These are phyloP conservation scores for Bursaphelenchus mucronatus DNA, from an alignment of 1,140 invertebrate species.

Conservation along the genomic window DNA sequence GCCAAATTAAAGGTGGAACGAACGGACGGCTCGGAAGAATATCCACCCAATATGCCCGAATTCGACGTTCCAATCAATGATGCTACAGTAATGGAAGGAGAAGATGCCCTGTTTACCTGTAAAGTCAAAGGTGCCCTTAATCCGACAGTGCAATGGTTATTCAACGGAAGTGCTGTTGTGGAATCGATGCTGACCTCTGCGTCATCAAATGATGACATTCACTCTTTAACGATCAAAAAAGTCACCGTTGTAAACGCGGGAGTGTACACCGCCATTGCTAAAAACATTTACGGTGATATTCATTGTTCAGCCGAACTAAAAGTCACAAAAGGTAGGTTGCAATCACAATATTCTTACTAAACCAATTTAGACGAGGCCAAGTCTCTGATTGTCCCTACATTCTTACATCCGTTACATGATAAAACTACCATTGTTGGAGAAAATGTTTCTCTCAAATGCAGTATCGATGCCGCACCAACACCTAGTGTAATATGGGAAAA, in stretches of 20 bases:
- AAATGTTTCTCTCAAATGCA: constrained; percentile 12
- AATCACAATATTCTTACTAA: background rate
- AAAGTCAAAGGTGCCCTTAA: constrained; percentile 38
- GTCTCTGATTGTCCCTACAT: background rate
- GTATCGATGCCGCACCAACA: constrained; percentile 8
- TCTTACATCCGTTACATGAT: constrained; percentile 1
- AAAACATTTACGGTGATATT: background rate
- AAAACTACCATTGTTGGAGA: constrained; percentile 12
- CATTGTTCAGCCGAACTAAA: background rate
- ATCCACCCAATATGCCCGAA: constrained; percentile 46
- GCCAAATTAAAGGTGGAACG: constrained; percentile 42
- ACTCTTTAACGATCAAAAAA: background rate
- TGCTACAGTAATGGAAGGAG: constrained; percentile 27
- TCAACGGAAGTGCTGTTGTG: constrained; percentile 48
- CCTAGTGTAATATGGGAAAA: constrained; percentile 9
- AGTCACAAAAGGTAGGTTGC: background rate
- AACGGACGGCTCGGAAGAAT: constrained; percentile 28
- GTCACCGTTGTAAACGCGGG: background rate
- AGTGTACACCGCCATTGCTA: background rate
- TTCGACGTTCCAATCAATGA: constrained; percentile 47
- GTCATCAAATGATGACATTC: background rate
- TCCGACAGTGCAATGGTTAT: constrained; percentile 41
- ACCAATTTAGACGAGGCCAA: background rate
- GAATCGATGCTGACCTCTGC: too few relatives aligned
- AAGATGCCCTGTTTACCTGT: constrained; percentile 32